phyloP scores from a whole-genome alignment of 2,797 vertebrate genomes.

The Neoniphon sammara region DNA sequence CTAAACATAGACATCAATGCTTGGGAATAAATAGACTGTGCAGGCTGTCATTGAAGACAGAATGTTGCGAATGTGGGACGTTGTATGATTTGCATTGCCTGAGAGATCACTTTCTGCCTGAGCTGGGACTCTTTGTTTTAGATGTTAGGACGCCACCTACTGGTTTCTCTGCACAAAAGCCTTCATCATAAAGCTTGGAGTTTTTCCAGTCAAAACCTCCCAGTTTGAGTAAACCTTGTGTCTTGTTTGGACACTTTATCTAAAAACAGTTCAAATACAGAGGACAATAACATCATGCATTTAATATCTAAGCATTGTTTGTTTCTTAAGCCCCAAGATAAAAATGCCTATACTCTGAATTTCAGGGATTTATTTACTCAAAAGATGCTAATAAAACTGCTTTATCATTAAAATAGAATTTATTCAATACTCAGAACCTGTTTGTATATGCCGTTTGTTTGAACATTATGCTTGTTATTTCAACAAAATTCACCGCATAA shows the following conservation, averaged over 20 bases:
- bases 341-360: too few species aligned
- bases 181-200: not conserved
- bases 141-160: conserved; percentile 62
- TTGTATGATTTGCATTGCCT: not conserved
- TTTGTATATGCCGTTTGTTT: not conserved
- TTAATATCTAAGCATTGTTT: too few species aligned
- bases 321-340: too few species aligned
- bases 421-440: too few species aligned
- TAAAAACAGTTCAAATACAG: not conserved
- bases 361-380: too few species aligned
- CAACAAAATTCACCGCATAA: not conserved
- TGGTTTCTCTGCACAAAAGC: conserved; percentile 15
- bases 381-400: too few species aligned
- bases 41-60: not conserved
- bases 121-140: conserved; percentile 44
- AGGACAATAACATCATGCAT: too few species aligned
- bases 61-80: not conserved
- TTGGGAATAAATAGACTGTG: conserved; percentile 10
- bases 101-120: not conserved
- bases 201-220: not conserved
- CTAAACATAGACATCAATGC: conserved; percentile 7
- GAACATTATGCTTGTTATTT: not conserved
- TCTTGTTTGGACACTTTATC: not conserved
- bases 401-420: too few species aligned
- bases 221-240: not conserved